Evolutionary conservation across 2,113 vertebrate species (phyloP).

Genomic region (Podilymbus podiceps): DNA sequence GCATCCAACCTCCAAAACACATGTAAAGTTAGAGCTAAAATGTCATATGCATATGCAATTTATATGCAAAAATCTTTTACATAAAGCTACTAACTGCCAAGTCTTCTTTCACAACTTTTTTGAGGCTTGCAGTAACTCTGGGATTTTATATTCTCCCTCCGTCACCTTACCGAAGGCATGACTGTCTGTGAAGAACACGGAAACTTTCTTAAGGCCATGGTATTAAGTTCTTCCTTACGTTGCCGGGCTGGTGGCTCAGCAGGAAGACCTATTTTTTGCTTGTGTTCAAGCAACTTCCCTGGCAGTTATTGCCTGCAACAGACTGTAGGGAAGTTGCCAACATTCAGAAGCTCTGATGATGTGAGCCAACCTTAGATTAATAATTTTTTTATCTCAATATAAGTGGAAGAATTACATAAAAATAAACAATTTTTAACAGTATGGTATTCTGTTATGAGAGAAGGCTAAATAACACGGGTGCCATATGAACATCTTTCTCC

Average conservation of each 20-base stretch:
- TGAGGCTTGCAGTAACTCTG: slow-evolving; percentile 38
- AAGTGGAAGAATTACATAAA: slow-evolving; percentile 84
- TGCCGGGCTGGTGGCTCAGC: slow-evolving; percentile 72
- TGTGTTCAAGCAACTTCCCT: slow-evolving; percentile 77
- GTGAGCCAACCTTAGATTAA: slow-evolving; percentile 83
- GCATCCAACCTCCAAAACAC: slow-evolving; percentile 75
- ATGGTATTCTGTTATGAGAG: slow-evolving; percentile 75
- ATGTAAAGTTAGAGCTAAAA: slow-evolving; percentile 78
- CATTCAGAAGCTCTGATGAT: slow-evolving; percentile 79
- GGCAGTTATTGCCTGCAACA: slow-evolving; percentile 80
- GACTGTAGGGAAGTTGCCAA: slow-evolving; percentile 80
- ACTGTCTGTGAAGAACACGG: slow-evolving; percentile 65
- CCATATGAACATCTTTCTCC: slow-evolving; percentile 75
- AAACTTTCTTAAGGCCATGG: slow-evolving; percentile 74
- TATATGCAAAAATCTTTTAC: slow-evolving; percentile 77
- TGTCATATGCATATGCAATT: slow-evolving; percentile 78
- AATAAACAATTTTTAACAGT: slow-evolving; percentile 82
- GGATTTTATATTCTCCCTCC: slow-evolving; percentile 65
- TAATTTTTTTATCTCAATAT: slow-evolving; percentile 85
- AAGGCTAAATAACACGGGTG: slow-evolving; percentile 71
- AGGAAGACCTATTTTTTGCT: slow-evolving; percentile 81
- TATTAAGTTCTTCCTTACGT: slow-evolving; percentile 58
- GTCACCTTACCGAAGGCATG: slow-evolving; percentile 67
- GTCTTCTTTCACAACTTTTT: slow-evolving; percentile 65
- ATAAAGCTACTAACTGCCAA: slow-evolving; percentile 72